Evolutionary conservation across 2,888 invertebrate genomes (phyloP).

Genomic region (Nomada lathburiana): DNA sequence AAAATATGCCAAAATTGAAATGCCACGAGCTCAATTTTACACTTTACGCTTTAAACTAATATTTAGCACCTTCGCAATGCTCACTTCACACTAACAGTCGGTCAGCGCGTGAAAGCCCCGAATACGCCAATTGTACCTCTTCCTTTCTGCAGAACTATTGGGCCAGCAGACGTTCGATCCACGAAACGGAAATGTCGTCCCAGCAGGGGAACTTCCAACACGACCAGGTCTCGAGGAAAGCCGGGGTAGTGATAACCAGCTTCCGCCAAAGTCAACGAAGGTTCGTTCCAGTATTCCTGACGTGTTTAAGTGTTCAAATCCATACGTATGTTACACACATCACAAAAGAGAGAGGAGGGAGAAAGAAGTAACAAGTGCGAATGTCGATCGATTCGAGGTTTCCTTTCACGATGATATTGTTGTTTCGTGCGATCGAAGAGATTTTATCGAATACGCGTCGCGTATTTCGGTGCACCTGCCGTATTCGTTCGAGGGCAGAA

Average conservation of each 20-base stretch:
- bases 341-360: background rate
- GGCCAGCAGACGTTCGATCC: constrained; percentile 84
- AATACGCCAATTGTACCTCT: background rate
- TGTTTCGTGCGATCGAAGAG: background rate
- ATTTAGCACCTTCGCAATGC: no score
- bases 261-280: constrained; percentile 94
- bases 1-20: no score
- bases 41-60: no score
- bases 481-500: constrained; percentile 5
- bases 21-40: no score
- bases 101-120: no score
- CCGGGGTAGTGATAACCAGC: constrained; percentile 96
- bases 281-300: constrained; percentile 84
- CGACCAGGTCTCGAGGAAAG: constrained; percentile 86
- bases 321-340: constrained; percentile 38
- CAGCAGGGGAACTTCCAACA: constrained; percentile 75
- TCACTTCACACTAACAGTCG: no score
- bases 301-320: constrained; percentile 52
- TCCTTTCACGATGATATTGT: constrained; percentile 12
- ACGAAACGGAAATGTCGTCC: constrained; percentile 80
- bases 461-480: background rate
- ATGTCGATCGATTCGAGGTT: constrained; percentile 38
- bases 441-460: background rate
- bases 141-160: constrained; percentile 84
- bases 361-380: constrained; percentile 26